Base-by-base conservation (phyloP, 2,113 vertebrate species). In the Seriola quinqueradiata region DNA sequence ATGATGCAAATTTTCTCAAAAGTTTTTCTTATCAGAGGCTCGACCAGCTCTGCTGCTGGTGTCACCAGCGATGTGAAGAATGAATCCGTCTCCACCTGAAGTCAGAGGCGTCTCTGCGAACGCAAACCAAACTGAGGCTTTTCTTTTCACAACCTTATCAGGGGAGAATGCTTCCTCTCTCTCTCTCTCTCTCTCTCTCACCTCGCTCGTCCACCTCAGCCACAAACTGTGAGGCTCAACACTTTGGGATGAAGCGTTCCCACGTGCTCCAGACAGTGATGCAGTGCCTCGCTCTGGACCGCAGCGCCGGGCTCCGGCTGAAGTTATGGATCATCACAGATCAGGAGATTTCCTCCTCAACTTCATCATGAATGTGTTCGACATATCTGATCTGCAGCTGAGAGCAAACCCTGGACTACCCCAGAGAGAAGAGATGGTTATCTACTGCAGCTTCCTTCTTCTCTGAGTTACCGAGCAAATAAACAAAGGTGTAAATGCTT, bases 201-300 rank as follows among this genome's bases (percentile, higher is more conserved):
- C 36, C 36, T 42, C 63, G 9, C 23, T 54, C 1, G 44, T 63
- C 46, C 66, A 76, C 64, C 80, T 65, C 80, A 66, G 66, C 34
- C 6, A 36, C 34, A 36, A 36, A 36, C 34, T 36, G 34, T 36
- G 34, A 36, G 34, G 34, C 34, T 36, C 34, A 36, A 36, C 34
- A 36, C 34, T 36, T 36, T 36, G 34, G 28, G 63, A 61, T 65
- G 40, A 63, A 36, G 54, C 40, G 70, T 65, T 25, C 34, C 65
- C 65, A 48, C 7, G 32, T 14, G 48, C 23, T 63, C 48, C 48
- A 69, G 57, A 78, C 70, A 46, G 23, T 48, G 34, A 69, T 40
- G 64, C 46, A 36, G 63, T 68, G 44, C 32, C 11, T 5, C 46
- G 28, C 2, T 28, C 28, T 28, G 28, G 28, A 28, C 28, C 28